phyloP scores from a whole-genome alignment of 2,888 invertebrate species.

The Drosophila rellima region DNA sequence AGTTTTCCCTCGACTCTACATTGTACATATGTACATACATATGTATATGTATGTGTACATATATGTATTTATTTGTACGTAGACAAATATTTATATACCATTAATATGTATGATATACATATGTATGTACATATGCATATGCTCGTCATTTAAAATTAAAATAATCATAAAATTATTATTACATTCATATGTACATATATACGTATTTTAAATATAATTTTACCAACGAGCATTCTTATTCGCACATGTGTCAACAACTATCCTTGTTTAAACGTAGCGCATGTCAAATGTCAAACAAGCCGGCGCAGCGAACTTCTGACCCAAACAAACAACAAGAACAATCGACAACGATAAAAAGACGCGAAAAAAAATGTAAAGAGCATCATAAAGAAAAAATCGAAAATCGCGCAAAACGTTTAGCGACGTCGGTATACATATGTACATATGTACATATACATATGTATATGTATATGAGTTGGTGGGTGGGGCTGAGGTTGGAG shows the following conservation, averaged over 20 bases:
- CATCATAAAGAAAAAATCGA: slow-evolving; percentile 38
- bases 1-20: not conserved
- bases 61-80: no score
- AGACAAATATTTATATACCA: no score
- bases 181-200: no score
- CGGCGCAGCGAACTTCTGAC: slow-evolving; percentile 71
- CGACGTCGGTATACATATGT: not conserved
- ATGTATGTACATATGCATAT: no score
- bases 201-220: no score
- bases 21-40: not conserved
- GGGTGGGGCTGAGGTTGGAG: slow-evolving; percentile 43
- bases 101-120: no score
- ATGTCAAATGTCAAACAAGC: slow-evolving; percentile 42
- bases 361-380: slow-evolving; percentile 60
- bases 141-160: not conserved
- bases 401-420: slow-evolving; percentile 52
- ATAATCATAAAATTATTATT: not conserved
- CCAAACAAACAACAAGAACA: slow-evolving; percentile 68
- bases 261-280: slow-evolving; percentile 41
- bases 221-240: not conserved
- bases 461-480: slow-evolving; percentile 18
- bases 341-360: slow-evolving; percentile 64
- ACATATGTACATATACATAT: not conserved
- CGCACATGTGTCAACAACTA: slow-evolving; percentile 40
- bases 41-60: no score